A percentile compares a stretch with the other conserved stretches of the same genome.
These are phyloP conservation scores for Subacronicta megacephala DNA, from an alignment of 2,888 invertebrate genomes.

Conservation along the genomic window DNA sequence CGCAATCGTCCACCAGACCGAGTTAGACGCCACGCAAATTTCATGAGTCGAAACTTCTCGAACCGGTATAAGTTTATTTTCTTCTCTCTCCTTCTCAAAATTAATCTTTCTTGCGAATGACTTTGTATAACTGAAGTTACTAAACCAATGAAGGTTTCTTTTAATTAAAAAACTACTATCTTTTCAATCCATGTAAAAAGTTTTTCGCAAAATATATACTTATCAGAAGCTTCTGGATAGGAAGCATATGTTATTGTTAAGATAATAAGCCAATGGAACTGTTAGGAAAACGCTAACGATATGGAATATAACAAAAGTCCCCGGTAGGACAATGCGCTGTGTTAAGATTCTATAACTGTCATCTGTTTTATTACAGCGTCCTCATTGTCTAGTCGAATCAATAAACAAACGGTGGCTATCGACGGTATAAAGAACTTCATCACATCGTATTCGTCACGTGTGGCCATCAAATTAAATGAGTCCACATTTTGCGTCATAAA, in stretches of 20 bases:
- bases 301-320: slow-evolving; percentile 9
- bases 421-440: slow-evolving; percentile 11
- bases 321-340: slow-evolving; percentile 3
- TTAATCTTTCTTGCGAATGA: no score
- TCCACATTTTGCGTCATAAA: background rate
- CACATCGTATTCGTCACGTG: slow-evolving; percentile 1
- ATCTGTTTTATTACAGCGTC: slow-evolving; percentile 32
- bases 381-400: slow-evolving; percentile 40
- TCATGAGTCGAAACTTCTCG: background rate
- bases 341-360: slow-evolving; percentile 24
- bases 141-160: no score
- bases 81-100: no score
- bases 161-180: no score
- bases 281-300: background rate
- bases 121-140: no score
- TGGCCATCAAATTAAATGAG: slow-evolving; percentile 7
- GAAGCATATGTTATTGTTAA: background rate
- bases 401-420: slow-evolving; percentile 36
- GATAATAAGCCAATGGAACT: background rate
- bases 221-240: background rate
- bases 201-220: no score
- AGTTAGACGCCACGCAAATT: slow-evolving; percentile 16
- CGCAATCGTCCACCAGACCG: slow-evolving; percentile 27
- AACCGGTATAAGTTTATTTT: background rate
- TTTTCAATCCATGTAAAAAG: no score